Evolutionary conservation across 2,797 vertebrate species (phyloP).

Genomic region (Semaprochilodus insignis): DNA sequence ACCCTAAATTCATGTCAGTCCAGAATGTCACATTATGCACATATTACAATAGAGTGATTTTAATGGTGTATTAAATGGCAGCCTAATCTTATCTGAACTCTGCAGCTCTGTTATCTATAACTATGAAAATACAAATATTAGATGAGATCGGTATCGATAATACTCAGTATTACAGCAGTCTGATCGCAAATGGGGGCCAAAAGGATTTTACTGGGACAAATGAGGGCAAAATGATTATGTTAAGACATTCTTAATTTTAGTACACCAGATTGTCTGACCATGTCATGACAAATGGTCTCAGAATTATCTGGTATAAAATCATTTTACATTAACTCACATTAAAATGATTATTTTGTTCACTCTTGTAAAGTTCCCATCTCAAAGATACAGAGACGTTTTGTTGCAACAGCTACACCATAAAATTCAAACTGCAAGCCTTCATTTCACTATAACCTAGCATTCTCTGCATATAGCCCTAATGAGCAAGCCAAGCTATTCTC

Average conservation of each 20-base stretch:
- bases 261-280: too few species aligned
- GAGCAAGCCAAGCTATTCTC: constrained; percentile 8
- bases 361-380: too few species aligned
- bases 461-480: not conserved
- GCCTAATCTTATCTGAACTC: not conserved
- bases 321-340: too few species aligned
- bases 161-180: not conserved
- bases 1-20: not conserved
- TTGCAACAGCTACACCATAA: not conserved
- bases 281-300: too few species aligned
- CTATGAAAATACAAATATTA: not conserved
- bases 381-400: not conserved
- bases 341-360: too few species aligned
- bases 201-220: too few species aligned
- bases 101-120: not conserved
- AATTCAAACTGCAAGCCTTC: not conserved
- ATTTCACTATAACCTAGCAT: not conserved
- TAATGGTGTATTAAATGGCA: not conserved
- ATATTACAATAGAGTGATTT: not conserved
- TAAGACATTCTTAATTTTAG: too few species aligned
- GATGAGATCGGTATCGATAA: not conserved
- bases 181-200: too few species aligned
- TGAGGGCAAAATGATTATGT: too few species aligned
- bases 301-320: too few species aligned
- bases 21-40: not conserved